Evolutionary conservation across 2,797 vertebrate genomes (phyloP).

Genomic region (Pantherophis alleghaniensis): DNA sequence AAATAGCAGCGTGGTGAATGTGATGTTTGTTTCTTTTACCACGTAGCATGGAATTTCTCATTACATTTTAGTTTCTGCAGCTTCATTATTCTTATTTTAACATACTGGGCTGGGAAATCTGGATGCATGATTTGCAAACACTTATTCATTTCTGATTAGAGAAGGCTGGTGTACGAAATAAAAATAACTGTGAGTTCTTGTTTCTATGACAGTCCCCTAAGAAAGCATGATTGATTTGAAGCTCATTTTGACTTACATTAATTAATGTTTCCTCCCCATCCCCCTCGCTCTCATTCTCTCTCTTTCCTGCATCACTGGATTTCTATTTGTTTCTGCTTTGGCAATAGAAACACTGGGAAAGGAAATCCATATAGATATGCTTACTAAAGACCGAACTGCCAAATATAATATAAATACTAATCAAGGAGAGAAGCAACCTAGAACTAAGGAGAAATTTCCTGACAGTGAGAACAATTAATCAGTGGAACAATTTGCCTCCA

Average conservation of each 20-base stretch:
- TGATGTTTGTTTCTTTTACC: background rate
- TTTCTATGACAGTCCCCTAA: background rate
- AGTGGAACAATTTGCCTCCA: too few relatives aligned
- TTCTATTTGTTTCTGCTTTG: background rate
- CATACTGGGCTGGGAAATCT: background rate
- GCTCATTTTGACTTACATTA: background rate
- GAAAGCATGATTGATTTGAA: background rate
- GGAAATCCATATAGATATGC: background rate
- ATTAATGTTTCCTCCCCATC: background rate
- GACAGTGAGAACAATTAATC: too few relatives aligned
- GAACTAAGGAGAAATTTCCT: too few relatives aligned
- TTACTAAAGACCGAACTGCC: background rate
- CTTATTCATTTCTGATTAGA: background rate
- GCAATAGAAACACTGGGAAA: background rate
- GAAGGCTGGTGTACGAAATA: background rate
- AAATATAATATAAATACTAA: background rate
- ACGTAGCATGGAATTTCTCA: background rate
- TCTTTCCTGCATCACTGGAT: background rate
- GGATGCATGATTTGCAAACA: background rate
- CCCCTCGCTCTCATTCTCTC: background rate
- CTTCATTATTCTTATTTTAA: background rate
- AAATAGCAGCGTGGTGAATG: background rate
- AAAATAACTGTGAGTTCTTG: background rate
- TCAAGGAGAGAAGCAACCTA: too few relatives aligned
- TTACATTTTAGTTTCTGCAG: background rate